Conservation (phyloP, 2,113 vertebrate species). For the Regulus satrapa region DNA sequence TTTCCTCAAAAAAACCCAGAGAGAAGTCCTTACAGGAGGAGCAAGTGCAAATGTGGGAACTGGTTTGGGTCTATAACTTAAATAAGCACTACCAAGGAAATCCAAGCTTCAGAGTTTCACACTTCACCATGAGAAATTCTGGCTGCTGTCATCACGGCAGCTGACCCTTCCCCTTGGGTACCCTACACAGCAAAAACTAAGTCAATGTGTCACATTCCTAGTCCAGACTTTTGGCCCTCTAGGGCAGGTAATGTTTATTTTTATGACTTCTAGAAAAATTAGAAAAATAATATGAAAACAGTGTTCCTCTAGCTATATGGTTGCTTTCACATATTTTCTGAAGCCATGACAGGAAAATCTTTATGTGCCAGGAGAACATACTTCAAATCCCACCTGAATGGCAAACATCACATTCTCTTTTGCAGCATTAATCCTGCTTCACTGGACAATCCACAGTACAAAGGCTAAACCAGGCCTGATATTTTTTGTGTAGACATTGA, state of each 20-base stretch:
- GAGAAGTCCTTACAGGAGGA: not conserved
- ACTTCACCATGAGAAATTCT: not conserved
- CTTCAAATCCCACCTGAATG: not conserved
- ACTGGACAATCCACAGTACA: not conserved
- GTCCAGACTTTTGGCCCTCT: not conserved
- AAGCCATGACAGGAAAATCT: not conserved
- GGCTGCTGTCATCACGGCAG: not conserved
- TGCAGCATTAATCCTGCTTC: not conserved
- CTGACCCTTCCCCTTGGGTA: not conserved
- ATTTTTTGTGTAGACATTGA: too few species aligned
- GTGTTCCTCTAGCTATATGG: not conserved
- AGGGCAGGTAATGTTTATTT: not conserved
- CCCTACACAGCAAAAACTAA: not conserved
- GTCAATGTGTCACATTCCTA: not conserved
- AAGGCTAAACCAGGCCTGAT: not conserved
- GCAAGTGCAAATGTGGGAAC: constrained; percentile 7
- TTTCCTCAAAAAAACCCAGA: not conserved
- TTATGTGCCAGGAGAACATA: not conserved
- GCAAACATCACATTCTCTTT: not conserved
- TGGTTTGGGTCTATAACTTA: not conserved
- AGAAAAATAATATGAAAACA: not conserved
- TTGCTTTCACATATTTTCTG: not conserved
- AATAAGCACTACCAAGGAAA: not conserved
- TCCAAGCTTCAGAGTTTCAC: not conserved
- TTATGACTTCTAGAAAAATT: not conserved